Conservation (phyloP, 2,888 invertebrate genomes). For the Craniophora ligustri region DNA sequence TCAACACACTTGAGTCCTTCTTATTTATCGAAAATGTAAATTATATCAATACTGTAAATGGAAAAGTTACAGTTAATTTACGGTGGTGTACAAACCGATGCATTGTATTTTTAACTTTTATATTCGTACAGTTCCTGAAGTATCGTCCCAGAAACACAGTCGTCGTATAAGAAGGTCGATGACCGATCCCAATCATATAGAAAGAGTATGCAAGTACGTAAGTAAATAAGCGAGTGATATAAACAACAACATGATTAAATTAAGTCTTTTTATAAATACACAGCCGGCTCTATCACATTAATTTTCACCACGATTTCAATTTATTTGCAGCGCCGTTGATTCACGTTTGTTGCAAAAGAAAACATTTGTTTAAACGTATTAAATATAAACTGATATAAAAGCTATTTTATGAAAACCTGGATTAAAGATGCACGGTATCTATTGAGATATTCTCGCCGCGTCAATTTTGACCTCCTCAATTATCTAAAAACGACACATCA, state of each 20-base stretch:
- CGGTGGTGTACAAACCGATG: constrained; percentile 7
- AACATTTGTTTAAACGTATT: not conserved
- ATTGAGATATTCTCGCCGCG: constrained; percentile 33
- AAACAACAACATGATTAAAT: not conserved
- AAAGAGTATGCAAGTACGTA: constrained; percentile 19
- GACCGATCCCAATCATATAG: constrained; percentile 3
- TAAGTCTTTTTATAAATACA: constrained; percentile 2
- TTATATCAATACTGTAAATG: not conserved
- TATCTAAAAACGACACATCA: constrained; percentile 62
- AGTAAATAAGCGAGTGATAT: constrained; percentile 22
- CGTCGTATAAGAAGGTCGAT: constrained; percentile 23
- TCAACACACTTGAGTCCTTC: no score
- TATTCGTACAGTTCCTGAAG: constrained; percentile 18
- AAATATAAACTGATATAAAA: not conserved
- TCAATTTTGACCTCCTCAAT: constrained; percentile 46
- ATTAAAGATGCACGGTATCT: constrained; percentile 11
- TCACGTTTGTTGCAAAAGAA: not conserved
- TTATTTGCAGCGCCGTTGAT: constrained; percentile 4
- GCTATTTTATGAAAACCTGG: not conserved
- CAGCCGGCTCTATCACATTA: constrained; percentile 15
- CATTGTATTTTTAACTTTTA: no score
- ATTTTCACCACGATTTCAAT: constrained; percentile 27
- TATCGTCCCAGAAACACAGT: constrained; percentile 20
- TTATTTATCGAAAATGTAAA: not conserved
- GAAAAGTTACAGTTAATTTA: no score